Percentiles rank a stretch among this genome's conserved stretches.
Evolutionary conservation across 2,888 invertebrate species (phyloP).

Genomic region (Apotomis betuletana): DNA sequence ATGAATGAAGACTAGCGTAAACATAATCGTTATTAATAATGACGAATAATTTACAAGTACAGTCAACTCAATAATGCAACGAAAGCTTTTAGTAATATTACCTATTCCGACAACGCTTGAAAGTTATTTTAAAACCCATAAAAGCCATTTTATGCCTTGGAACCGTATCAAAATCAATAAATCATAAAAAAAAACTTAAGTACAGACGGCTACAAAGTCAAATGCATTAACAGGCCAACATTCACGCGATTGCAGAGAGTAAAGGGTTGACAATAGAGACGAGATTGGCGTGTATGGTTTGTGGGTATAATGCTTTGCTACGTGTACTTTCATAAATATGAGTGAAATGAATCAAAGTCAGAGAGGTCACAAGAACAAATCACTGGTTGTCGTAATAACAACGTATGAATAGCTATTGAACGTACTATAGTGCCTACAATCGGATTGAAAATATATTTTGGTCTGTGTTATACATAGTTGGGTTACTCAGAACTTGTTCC

Average conservation of each 20-base stretch:
- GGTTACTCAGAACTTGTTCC: too few relatives aligned
- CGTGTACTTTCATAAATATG: slow-evolving; percentile 41
- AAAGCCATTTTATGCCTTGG: slow-evolving; percentile 38
- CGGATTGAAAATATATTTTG: slow-evolving; percentile 18
- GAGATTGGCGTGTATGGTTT: slow-evolving; percentile 5
- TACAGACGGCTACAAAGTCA: slow-evolving; percentile 30
- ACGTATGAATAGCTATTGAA: slow-evolving; percentile 42
- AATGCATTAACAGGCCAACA: slow-evolving; percentile 28
- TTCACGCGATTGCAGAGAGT: slow-evolving; percentile 11
- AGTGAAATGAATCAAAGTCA: slow-evolving; percentile 48
- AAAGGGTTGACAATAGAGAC: slow-evolving; percentile 1
- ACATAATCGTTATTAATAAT: neutral
- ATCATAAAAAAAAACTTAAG: slow-evolving; percentile 41
- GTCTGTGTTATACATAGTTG: neutral
- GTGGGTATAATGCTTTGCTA: slow-evolving; percentile 17
- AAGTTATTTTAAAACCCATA: slow-evolving; percentile 38
- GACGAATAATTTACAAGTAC: neutral
- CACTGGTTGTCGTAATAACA: slow-evolving; percentile 41
- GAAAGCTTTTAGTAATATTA: slow-evolving; percentile 31
- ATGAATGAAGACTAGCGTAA: too few relatives aligned
- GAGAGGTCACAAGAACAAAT: slow-evolving; percentile 46
- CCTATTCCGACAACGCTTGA: slow-evolving; percentile 29
- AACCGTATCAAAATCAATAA: slow-evolving; percentile 42
- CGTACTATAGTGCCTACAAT: slow-evolving; percentile 24
- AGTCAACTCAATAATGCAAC: slow-evolving; percentile 8